These are phyloP conservation scores for Oreochromis niloticus DNA, from an alignment of 2,113 vertebrate genomes.

Conservation along the genomic window DNA sequence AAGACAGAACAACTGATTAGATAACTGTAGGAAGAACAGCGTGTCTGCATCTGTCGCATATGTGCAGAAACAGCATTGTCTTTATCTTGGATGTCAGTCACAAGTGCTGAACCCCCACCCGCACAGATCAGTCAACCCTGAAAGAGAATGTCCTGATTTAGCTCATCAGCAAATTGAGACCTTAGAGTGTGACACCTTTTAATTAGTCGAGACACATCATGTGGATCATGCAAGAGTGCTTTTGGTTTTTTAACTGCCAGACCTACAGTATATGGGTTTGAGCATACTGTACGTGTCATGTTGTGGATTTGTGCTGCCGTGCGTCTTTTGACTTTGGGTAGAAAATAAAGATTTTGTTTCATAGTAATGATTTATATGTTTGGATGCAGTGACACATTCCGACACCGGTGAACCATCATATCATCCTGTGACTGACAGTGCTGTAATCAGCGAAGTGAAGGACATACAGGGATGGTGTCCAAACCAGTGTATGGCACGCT, in stretches of 20 bases:
- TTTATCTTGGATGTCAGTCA: slow-evolving; percentile 46
- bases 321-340: neutral
- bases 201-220: slow-evolving; percentile 44
- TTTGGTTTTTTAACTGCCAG: slow-evolving; percentile 2
- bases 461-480: neutral
- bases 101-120: neutral
- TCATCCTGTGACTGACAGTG: slow-evolving; percentile 12
- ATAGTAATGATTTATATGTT: neutral
- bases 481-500: neutral
- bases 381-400: neutral
- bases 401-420: neutral
- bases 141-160: slow-evolving; percentile 30
- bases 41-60: neutral
- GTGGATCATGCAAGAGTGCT: slow-evolving; percentile 1
- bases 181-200: slow-evolving; percentile 40
- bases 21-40: slow-evolving; percentile 41
- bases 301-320: neutral
- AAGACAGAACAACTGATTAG: slow-evolving; percentile 65
- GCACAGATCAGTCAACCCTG: slow-evolving; percentile 11
- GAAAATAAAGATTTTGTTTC: neutral
- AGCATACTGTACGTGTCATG: neutral
- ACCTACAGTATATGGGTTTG: neutral
- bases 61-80: neutral
- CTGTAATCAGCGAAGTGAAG: slow-evolving; percentile 10
- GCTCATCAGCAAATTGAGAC: slow-evolving; percentile 44